These are phyloP conservation scores for Trichopoda pennipes DNA, from an alignment of 2,888 invertebrate species.

Conservation along the genomic window DNA sequence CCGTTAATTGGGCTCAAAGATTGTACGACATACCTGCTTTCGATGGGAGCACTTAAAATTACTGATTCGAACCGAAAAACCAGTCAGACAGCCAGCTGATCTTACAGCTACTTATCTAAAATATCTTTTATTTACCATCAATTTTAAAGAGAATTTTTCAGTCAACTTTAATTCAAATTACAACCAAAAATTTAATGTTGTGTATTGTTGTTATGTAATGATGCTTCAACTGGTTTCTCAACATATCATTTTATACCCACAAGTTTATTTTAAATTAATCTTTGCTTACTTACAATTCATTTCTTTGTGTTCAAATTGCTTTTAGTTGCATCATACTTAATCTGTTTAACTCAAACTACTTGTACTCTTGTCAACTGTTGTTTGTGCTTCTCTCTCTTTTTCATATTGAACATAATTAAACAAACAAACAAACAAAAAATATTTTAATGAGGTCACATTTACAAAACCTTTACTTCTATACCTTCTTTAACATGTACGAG, in stretches of 20 bases:
- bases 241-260: slow-evolving; percentile 11
- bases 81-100: too few relatives aligned
- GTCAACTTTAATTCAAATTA: not conserved
- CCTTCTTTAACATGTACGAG: slow-evolving; percentile 7
- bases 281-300: slow-evolving; percentile 31
- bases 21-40: too few relatives aligned
- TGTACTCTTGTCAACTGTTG: slow-evolving; percentile 53
- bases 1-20: too few relatives aligned
- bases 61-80: too few relatives aligned
- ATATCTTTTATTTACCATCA: not conserved
- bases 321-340: slow-evolving; percentile 53
- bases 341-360: slow-evolving; percentile 47
- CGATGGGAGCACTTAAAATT: too few relatives aligned
- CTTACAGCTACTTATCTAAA: not conserved
- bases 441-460: slow-evolving; percentile 66
- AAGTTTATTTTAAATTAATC: slow-evolving; percentile 24
- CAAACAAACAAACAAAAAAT: slow-evolving; percentile 69
- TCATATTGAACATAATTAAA: slow-evolving; percentile 49
- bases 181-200: not conserved
- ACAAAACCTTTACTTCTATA: slow-evolving; percentile 38
- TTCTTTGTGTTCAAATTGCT: slow-evolving; percentile 22
- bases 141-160: too few relatives aligned
- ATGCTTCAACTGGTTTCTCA: slow-evolving; percentile 5
- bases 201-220: slow-evolving; percentile 9
- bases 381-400: slow-evolving; percentile 40